Evolutionary conservation across 2,888 invertebrate species (phyloP).

Genomic region (Ctenicera cuprea): DNA sequence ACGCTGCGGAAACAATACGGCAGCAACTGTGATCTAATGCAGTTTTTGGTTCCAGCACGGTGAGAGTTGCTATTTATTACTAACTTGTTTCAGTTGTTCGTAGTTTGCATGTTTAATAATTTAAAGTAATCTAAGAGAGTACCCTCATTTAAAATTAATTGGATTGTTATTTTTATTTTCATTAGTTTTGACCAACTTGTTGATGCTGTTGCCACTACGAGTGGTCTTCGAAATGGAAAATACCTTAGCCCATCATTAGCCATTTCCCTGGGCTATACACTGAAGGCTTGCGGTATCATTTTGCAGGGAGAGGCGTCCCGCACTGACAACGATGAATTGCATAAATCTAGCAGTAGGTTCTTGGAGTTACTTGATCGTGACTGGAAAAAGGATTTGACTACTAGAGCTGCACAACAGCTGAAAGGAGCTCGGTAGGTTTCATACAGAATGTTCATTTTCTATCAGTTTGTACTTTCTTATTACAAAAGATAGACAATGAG

Average conservation of each 20-base stretch:
- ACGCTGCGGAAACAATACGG: neutral
- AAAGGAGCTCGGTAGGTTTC: no score
- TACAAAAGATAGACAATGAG: no score
- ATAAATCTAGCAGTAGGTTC: neutral
- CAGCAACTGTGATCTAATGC: neutral
- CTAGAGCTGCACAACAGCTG: neutral
- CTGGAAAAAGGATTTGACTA: neutral
- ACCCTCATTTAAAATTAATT: neutral
- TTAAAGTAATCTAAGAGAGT: no score
- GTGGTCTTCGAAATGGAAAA: neutral
- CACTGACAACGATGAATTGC: neutral
- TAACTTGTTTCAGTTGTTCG: no score
- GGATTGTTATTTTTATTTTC: neutral
- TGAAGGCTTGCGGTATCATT: neutral
- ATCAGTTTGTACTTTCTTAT: no score
- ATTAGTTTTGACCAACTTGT: neutral
- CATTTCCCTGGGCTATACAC: neutral
- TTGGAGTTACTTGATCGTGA: neutral
- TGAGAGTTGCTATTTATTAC: no score
- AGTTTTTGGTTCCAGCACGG: neutral
- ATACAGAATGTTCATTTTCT: no score
- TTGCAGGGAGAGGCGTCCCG: neutral
- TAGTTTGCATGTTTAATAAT: no score
- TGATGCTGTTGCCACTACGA: neutral
- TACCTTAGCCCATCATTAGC: neutral